A percentile compares a stretch with the other conserved stretches of the same genome.
Evolutionary conservation across 2,797 vertebrate species (phyloP).

Genomic region (Rhadinocentrus ornatus): DNA sequence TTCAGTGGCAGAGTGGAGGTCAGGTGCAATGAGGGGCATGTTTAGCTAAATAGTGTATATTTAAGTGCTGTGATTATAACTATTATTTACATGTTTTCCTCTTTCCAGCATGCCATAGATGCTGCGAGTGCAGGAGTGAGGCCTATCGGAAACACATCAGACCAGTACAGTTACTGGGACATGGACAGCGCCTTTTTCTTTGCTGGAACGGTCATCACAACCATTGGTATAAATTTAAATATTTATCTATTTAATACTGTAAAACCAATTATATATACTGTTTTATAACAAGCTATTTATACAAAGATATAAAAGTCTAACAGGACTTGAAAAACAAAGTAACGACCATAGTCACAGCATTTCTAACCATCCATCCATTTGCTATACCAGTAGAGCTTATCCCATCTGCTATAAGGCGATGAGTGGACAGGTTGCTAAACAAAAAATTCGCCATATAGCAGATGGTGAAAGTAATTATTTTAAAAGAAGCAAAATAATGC

Average conservation of each 20-base stretch:
- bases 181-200: slow-evolving; percentile 98
- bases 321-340: not conserved
- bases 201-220: slow-evolving; percentile 98
- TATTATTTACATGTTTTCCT: not conserved
- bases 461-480: not conserved
- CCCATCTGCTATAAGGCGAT: not conserved
- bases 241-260: not conserved
- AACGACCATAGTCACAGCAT: too few relatives aligned
- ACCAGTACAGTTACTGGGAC: slow-evolving; percentile 96
- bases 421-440: too few relatives aligned
- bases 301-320: not conserved
- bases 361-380: too few relatives aligned
- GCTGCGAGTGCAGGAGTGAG: slow-evolving; percentile 94
- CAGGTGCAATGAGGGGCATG: not conserved
- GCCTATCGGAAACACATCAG: slow-evolving; percentile 89
- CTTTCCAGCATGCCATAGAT: slow-evolving; percentile 90
- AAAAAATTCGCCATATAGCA: not conserved
- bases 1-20: not conserved
- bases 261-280: not conserved
- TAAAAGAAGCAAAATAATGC: not conserved
- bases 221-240: slow-evolving; percentile 87
- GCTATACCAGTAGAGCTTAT: too few relatives aligned
- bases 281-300: not conserved
- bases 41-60: not conserved
- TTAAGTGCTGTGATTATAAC: not conserved